A percentile compares a stretch with the other conserved stretches of the same genome.
phyloP scores from a whole-genome alignment of 2,888 invertebrate species.

The Syritta pipiens region DNA sequence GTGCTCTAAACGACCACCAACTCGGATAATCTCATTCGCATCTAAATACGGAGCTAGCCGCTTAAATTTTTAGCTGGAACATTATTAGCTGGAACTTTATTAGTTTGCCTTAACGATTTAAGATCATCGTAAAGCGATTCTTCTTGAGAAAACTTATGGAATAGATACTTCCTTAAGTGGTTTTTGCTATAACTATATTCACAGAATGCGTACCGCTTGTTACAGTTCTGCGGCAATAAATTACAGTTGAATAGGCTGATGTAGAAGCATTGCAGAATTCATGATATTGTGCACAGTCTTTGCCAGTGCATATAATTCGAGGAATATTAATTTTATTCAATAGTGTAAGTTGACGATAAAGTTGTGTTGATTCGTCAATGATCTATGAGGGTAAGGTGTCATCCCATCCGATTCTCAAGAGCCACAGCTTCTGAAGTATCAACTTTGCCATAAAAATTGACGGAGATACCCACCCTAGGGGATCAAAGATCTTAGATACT shows the following conservation, averaged over 20 bases:
- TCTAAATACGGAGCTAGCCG: neutral
- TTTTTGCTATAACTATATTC: conserved; percentile 13
- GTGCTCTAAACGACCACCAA: neutral
- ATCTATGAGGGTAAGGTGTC: neutral
- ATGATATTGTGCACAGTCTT: conserved; percentile 7
- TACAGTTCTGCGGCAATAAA: conserved; percentile 10
- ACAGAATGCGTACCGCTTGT: neutral
- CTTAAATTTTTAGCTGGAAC: too few species aligned
- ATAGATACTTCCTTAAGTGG: neutral
- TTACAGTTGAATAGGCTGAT: conserved; percentile 7
- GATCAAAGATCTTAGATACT: conserved; percentile 17
- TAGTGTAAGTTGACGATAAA: conserved; percentile 7
- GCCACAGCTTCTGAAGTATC: conserved; percentile 5
- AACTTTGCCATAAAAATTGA: conserved; percentile 6
- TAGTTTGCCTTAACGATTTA: neutral
- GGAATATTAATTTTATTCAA: conserved; percentile 5
- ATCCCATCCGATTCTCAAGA: conserved; percentile 6
- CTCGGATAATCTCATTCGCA: neutral
- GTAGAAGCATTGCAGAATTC: conserved; percentile 11
- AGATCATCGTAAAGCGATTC: neutral
- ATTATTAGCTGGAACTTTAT: conserved; percentile 6
- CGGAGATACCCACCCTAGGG: conserved; percentile 18
- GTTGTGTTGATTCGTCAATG: neutral
- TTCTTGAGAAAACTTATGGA: neutral
- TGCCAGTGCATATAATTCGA: neutral